Conservation (phyloP, 2,888 invertebrate genomes). For the Diplazon laetatorius region DNA sequence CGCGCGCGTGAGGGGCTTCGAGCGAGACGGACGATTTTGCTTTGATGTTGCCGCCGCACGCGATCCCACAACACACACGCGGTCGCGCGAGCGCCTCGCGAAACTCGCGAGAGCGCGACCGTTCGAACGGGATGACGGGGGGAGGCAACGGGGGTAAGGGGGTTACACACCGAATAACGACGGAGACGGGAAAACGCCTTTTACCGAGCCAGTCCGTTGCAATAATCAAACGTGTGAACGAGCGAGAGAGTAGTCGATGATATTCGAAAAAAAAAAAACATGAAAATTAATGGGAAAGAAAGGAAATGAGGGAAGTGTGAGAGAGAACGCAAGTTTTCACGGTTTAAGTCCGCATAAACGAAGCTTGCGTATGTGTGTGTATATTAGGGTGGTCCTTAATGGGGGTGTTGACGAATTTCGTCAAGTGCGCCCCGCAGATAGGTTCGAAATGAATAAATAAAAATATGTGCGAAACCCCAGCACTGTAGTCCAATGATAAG, state of each 20-base stretch:
- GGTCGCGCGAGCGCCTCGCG: conserved; percentile 62
- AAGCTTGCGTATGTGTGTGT: conserved; percentile 1
- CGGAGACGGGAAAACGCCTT: conserved; percentile 14
- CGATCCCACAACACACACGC: conserved; percentile 78
- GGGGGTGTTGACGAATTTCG: no score
- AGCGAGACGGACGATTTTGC: conserved; percentile 61
- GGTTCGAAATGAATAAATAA: no score
- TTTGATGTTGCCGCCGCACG: conserved; percentile 81
- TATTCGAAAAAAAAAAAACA: neutral
- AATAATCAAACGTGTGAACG: conserved; percentile 29
- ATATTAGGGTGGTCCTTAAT: no score
- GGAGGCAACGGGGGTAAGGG: neutral
- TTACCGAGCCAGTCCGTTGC: conserved; percentile 50
- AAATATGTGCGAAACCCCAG: no score
- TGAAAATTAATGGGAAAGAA: no score
- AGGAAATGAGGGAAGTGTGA: conserved; percentile 8
- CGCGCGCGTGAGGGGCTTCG: conserved; percentile 10
- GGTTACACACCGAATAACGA: conserved; percentile 54
- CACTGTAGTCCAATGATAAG: no score
- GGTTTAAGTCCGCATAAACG: conserved; percentile 31
- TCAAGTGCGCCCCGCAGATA: no score
- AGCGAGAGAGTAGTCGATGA: neutral
- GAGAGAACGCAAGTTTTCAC: conserved; percentile 10
- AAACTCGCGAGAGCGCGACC: conserved; percentile 59
- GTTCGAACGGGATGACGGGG: neutral